Percentiles rank a stretch among this genome's conserved stretches.
These are phyloP conservation scores for Lobophora halterata DNA, from an alignment of 2,888 invertebrate genomes.

Conservation along the genomic window DNA sequence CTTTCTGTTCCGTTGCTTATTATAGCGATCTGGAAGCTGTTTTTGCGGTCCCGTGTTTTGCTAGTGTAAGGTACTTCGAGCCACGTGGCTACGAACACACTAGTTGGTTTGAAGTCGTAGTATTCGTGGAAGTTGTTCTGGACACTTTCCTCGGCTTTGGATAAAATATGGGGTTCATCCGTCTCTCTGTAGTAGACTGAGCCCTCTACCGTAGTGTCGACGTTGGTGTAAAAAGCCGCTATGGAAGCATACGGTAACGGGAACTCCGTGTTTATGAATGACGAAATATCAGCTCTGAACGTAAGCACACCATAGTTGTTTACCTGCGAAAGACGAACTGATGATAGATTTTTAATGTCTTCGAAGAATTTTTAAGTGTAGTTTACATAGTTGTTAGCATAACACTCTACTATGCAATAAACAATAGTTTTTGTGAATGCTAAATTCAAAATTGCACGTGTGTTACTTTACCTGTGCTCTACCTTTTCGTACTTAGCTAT, in stretches of 20 bases:
- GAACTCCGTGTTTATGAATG: conserved; percentile 93
- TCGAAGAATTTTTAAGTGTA: too few relatives aligned
- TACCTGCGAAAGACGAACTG: conserved; percentile 86
- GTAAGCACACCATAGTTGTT: conserved; percentile 95
- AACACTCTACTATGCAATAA: too few relatives aligned
- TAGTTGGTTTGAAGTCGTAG: conserved; percentile 86
- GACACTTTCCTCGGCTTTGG: conserved; percentile 86
- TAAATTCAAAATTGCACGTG: too few relatives aligned
- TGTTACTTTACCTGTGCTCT: too few relatives aligned
- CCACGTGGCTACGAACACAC: conserved; percentile 95
- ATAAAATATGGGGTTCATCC: conserved; percentile 79
- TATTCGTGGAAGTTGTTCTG: conserved; percentile 87
- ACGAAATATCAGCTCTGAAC: conserved; percentile 92
- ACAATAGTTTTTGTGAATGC: too few relatives aligned
- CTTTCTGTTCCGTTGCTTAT: conserved; percentile 89
- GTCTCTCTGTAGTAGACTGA: conserved; percentile 87
- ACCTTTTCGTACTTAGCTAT: too few relatives aligned
- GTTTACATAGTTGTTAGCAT: too few relatives aligned
- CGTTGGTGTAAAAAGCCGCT: conserved; percentile 94
- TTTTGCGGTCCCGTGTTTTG: conserved; percentile 86
- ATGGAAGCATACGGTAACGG: conserved; percentile 94
- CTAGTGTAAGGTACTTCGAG: conserved; percentile 90
- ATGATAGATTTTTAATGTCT: too few relatives aligned
- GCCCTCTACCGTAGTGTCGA: conserved; percentile 89
- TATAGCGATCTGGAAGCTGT: conserved; percentile 89